Base-by-base conservation (phyloP, 2,797 vertebrate species). In the Cynodonichthys magdalenae region DNA sequence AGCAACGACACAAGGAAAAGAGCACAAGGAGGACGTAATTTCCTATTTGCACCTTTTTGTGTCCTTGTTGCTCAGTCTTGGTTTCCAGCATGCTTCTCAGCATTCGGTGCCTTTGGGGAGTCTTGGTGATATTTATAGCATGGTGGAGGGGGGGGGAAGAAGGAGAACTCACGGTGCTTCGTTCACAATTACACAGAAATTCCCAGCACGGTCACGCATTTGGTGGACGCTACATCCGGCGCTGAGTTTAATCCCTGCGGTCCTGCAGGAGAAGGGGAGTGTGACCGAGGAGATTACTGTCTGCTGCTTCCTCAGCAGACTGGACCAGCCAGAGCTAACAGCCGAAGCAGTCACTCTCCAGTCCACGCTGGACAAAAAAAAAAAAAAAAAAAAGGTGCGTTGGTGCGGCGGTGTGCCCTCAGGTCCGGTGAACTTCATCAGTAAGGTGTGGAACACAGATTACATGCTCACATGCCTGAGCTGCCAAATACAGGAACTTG, bases 171-270 rank as follows among this genome's bases (percentile, higher is more conserved):
- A 65, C 69, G 79, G 77, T 74, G 83, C 75, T 81, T 79, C 83
- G 74, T 81, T 89, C 76, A 88, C 91, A 92, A 92, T 93, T 92
- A 90, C 89, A 92, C 80, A 88, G 90, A 93, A 89, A 92, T 92
- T 90, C 81, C 81, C 74, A 39, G 87, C 82, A 82, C 65, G 74
- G 92, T 92, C 91, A 92, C 79, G 87, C 89, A 79, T 89, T 88
- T 72, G 66, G 74, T 52, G 77, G 80, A 90, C 72, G 77, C 80
- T 77, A 73, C 82, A 84, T 83, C 82, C 87, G 74, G 77, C 52
- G 77, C 85, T 18, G 59, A 81, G 73, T 88, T 89, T 90, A 91
- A 90, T 92, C 90, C 90, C 65, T 45, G 71, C 79, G 61, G 82
- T 89, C 86, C 88, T 24, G 36, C 52, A 68, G 86, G 88, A 91